A percentile compares a stretch with the other conserved stretches of the same genome.
phyloP scores from a whole-genome alignment of 2,113 vertebrate genomes.

The Engystomops pustulosus region DNA sequence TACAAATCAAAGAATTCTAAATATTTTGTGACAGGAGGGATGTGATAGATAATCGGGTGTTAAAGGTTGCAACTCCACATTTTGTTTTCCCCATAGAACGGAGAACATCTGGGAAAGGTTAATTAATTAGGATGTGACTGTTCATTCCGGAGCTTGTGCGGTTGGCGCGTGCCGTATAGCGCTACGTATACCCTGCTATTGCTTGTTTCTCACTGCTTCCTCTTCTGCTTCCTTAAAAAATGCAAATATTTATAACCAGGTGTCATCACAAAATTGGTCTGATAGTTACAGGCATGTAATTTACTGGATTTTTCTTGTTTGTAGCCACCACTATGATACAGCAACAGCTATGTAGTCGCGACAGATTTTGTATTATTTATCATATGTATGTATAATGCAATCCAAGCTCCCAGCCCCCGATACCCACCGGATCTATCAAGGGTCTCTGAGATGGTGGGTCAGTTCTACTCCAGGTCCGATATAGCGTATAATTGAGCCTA shows the following conservation, averaged over 20 bases:
- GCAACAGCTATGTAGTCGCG: too few relatives aligned
- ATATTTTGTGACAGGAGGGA: slow-evolving; percentile 23
- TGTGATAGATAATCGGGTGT: slow-evolving; percentile 28
- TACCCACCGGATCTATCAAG: too few relatives aligned
- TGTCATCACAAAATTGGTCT: not conserved
- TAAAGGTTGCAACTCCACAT: slow-evolving; percentile 41
- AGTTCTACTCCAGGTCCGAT: too few relatives aligned
- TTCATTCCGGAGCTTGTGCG: not conserved
- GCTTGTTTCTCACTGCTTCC: not conserved
- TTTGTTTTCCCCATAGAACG: slow-evolving; percentile 24
- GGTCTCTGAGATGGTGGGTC: too few relatives aligned
- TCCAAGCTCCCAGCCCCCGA: too few relatives aligned
- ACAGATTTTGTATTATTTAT: too few relatives aligned
- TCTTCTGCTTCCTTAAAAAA: not conserved
- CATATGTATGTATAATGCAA: too few relatives aligned
- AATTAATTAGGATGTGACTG: slow-evolving; percentile 35
- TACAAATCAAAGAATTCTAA: not conserved
- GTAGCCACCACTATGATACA: not conserved
- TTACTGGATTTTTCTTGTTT: not conserved
- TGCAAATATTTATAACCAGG: not conserved
- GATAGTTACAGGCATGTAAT: not conserved
- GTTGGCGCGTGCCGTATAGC: not conserved
- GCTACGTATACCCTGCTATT: not conserved
- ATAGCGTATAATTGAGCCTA: too few relatives aligned
- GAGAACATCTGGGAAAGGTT: slow-evolving; percentile 41